Percentiles rank a stretch among this genome's conserved stretches.
Evolutionary conservation across 2,797 vertebrate genomes (phyloP).

Genomic region (Spea hammondii): DNA sequence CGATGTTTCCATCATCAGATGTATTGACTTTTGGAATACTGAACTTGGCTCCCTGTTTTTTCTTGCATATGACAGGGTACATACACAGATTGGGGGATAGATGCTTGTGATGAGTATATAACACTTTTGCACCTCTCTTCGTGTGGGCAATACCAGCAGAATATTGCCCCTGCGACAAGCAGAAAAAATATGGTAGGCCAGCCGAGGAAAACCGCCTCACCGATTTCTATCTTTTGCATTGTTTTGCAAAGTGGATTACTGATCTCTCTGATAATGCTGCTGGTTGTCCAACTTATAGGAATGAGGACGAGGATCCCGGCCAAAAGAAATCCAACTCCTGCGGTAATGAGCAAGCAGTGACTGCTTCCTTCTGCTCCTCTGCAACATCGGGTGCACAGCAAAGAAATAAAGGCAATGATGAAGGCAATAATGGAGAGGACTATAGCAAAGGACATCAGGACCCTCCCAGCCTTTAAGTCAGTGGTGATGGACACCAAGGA

Average conservation of each 20-base stretch:
- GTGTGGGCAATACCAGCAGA: constrained; percentile 53
- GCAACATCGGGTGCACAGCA: constrained; percentile 72
- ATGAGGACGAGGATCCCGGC: constrained; percentile 75
- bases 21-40: constrained; percentile 39
- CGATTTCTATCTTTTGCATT: constrained; percentile 84
- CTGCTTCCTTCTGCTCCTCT: constrained; percentile 64
- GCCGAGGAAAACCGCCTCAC: constrained; percentile 88
- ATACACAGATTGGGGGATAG: constrained; percentile 37
- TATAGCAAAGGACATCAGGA: constrained; percentile 78
- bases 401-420: constrained; percentile 72
- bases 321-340: constrained; percentile 77
- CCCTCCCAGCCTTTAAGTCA: constrained; percentile 74
- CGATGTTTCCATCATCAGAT: constrained; percentile 3
- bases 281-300: constrained; percentile 85
- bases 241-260: constrained; percentile 75
- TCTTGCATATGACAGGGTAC: constrained; percentile 30
- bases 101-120: constrained; percentile 26
- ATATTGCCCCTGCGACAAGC: constrained; percentile 69
- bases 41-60: neutral
- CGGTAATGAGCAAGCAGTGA: constrained; percentile 67
- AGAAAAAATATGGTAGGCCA: constrained; percentile 79
- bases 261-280: constrained; percentile 82
- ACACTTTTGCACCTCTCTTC: constrained; percentile 22
- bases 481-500: constrained; percentile 71
- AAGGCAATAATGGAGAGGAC: constrained; percentile 70